Conservation (phyloP, 1,140 invertebrate species). For the Streblospio benedicti region DNA sequence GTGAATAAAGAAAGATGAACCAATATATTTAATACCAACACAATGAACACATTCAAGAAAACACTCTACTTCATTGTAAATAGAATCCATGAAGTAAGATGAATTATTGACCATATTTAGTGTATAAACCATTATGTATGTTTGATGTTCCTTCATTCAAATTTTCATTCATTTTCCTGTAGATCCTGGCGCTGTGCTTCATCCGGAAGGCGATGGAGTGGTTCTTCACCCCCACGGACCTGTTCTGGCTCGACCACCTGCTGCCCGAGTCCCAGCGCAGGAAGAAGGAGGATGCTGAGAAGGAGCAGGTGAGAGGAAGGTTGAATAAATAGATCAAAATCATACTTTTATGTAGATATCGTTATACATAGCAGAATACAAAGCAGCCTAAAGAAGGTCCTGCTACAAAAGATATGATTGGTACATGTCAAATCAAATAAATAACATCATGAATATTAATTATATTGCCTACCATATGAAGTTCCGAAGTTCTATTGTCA, state of each 20-base stretch:
- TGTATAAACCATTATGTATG: background rate
- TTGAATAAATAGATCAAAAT: no score
- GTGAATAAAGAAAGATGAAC: background rate
- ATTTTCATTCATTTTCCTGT: slow-evolving; percentile 23
- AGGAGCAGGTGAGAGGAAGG: no score
- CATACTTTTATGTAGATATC: no score
- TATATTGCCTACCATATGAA: no score
- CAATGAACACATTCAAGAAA: background rate
- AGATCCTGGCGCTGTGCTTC: slow-evolving; percentile 95
- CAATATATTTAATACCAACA: background rate
- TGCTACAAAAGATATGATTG: no score
- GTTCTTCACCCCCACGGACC: slow-evolving; percentile 84
- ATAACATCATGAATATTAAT: no score
- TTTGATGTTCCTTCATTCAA: background rate
- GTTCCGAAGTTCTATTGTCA: no score
- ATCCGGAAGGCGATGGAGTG: slow-evolving; percentile 87
- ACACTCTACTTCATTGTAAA: background rate
- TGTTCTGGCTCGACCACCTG: slow-evolving; percentile 93
- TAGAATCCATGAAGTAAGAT: background rate
- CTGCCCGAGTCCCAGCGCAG: slow-evolving; percentile 88
- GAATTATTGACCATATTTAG: background rate
- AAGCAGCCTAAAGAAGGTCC: no score
- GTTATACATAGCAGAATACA: no score
- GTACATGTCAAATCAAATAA: no score
- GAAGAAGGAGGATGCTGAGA: slow-evolving; percentile 47